Base-by-base conservation (phyloP, 1,140 invertebrate genomes). In the Heliconius himera region DNA sequence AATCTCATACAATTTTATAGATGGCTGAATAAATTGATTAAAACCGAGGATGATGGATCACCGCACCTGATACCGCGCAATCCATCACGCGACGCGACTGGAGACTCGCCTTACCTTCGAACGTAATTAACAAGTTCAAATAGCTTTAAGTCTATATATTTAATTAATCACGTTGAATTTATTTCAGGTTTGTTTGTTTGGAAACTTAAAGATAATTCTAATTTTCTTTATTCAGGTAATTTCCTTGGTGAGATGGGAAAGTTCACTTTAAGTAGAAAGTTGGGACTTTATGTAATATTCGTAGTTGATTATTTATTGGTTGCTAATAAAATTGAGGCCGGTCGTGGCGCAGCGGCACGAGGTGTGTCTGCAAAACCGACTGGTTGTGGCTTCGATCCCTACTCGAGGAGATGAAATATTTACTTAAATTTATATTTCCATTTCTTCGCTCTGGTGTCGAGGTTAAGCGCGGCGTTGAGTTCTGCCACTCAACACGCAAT, bases 41-140 rank as follows among this genome's bases (percentile, higher is more conserved):
- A 91, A 91, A 87, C 85, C 85, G 80, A 82, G 81, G 70, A 76
- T 90, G 89, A 91, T 91, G 88, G 86, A 89, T 89, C 82, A 83
- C 79, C 72, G 82, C 86, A 88, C 87, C 88, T 87, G 88, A 84
- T 85, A 82, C 81, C 82, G 78, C 72, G 83, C 82, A 74, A 90
- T 90, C 83, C 78, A 90, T 90, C 89, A 89, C 66, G 54, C 73
- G 73, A 29, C 73, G 60, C 77, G 51, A 41, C 70, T 73, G 74
- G 33, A 72, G 33, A 73, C 74, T 77, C 70, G 74, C 73, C 78
- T 79, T 51, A 49, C 33, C 54, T 79, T 73, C 46, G 38, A 80
- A 76, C 70, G 73, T 80, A 66, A 60, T 80, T 75, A 75, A 76
- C 78, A 80, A 80, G 60, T 60, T 66, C 49, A 76, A 76, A 80